A percentile compares a stretch with the other conserved stretches of the same genome.
Evolutionary conservation across 2,888 invertebrate species (phyloP).

Genomic region (Pherbina coryleti): DNA sequence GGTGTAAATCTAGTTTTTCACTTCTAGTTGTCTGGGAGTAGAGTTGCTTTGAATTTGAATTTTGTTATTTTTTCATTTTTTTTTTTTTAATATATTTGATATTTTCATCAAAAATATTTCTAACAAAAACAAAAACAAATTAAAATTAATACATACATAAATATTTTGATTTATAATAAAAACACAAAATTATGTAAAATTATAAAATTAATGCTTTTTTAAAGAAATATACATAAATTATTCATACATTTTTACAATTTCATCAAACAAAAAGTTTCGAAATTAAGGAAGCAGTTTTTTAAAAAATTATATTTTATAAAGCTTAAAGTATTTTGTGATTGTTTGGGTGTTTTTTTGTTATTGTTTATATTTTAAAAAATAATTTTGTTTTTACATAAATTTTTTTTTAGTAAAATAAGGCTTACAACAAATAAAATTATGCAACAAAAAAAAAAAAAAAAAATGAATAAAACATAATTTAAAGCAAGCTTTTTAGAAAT

Average conservation of each 20-base stretch:
- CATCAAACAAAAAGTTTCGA: conserved; percentile 38
- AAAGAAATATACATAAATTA: neutral
- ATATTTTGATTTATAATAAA: too few species aligned
- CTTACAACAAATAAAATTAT: too few species aligned
- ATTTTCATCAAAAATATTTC: too few species aligned
- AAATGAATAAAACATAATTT: neutral
- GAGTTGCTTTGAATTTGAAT: neutral
- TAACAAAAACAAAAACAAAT: too few species aligned
- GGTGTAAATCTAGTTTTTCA: neutral
- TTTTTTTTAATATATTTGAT: too few species aligned
- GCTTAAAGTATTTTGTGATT: conserved; percentile 8
- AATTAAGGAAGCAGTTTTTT: conserved; percentile 53
- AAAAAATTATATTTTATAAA: neutral
- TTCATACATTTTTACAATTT: conserved; percentile 48
- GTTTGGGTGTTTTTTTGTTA: neutral
- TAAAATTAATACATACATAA: too few species aligned
- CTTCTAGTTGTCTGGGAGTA: neutral
- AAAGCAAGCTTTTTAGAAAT: too few species aligned
- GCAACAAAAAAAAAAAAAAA: neutral
- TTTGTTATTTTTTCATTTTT: neutral
- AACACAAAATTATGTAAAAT: too few species aligned
- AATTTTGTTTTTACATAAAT: neutral
- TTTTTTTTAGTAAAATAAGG: neutral
- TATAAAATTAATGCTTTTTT: too few species aligned
- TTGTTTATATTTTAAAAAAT: too few species aligned